phyloP scores from a whole-genome alignment of 2,888 invertebrate genomes.

The Podabrus alpinus region DNA sequence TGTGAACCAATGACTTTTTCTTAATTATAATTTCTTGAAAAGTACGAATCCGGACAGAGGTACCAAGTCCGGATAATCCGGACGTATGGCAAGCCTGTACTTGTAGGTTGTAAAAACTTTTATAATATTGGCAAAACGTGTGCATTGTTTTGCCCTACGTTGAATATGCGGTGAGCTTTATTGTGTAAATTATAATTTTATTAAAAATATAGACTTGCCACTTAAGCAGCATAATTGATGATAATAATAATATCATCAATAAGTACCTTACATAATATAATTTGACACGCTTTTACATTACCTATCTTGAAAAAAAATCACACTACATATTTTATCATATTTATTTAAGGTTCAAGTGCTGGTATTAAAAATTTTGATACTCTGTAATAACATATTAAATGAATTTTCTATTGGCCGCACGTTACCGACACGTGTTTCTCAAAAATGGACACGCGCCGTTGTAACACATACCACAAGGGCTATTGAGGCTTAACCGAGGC shows the following conservation, averaged over 20 bases:
- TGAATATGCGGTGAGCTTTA: no score
- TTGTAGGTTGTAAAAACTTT: no score
- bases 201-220: not conserved
- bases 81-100: no score
- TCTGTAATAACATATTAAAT: not conserved
- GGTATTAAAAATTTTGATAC: not conserved
- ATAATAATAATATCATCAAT: not conserved
- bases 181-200: not conserved
- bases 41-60: no score
- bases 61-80: no score
- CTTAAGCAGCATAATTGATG: not conserved
- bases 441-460: not conserved
- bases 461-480: not conserved
- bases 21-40: no score
- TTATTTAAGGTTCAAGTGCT: not conserved
- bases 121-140: no score
- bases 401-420: not conserved
- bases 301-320: not conserved
- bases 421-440: not conserved
- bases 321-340: not conserved
- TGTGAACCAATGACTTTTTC: no score
- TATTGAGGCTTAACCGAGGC: not conserved
- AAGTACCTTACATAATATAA: not conserved
- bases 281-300: not conserved
- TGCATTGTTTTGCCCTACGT: no score